Base-by-base conservation (phyloP, 64 coral and sea anemone species). In the Actinia tenebrosa region DNA sequence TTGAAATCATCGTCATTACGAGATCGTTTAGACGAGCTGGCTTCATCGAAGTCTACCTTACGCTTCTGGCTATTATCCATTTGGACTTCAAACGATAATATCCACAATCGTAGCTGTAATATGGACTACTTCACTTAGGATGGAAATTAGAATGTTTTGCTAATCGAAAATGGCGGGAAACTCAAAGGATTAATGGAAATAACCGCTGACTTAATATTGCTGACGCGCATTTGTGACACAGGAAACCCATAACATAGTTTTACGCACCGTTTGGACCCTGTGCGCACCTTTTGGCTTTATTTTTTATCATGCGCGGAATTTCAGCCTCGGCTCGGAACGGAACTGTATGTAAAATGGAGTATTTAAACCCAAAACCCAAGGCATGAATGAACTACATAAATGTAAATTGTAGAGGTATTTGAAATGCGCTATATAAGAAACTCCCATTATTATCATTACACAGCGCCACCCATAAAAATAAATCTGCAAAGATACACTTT, bases 21-120 rank as follows among this genome's bases (percentile, higher is more conserved):
- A n/a, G 91, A 84, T 45, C 91, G 79, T 96, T 96, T 96, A 11
- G 94, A 89, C 46, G 50, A 80, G 66, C 61, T 93, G 55, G 80
- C 59, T 13, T 64, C 77, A 30, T 78, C 58, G 56, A 84, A 87
- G 19, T 83, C 86, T 59, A 80, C 87, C 84, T 96, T 96, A 26
- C 94, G 80, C 79, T 96, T 96, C 56, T 82, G 56, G 10, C 5
- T 79, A 37, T 19, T 66, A 77, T 88, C 50, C 71, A 52, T 88
- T 9, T 20, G 50, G 19, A 88, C 27, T 19, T 59, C 3, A 22
- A 25, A 60, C 75, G 17, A 19, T 60, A 44, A 55, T 79, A 59
- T 1, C 19, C 71, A 30, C 53, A 25, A 27, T 20, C 58, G 16
- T 4, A 46, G 23, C 9, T 83, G 50, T 26, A 19, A 8, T 63